phyloP scores from a whole-genome alignment of 53 echinoderm and acorn worm species.

The Luidia sarsii region DNA sequence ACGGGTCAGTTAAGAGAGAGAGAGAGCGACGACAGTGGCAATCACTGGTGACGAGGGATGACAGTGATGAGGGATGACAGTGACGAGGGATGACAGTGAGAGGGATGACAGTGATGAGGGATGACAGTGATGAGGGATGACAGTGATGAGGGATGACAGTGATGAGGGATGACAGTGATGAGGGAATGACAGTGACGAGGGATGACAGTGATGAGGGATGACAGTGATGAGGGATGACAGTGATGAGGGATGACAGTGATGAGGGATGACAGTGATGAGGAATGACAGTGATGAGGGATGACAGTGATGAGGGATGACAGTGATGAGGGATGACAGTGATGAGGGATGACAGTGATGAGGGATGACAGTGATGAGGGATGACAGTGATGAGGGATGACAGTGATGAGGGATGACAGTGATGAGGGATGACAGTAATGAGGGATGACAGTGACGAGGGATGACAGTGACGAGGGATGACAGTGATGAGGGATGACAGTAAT shows the following conservation, averaged over 20 bases:
- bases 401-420: too few relatives aligned
- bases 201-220: not conserved
- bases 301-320: not conserved
- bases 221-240: not conserved
- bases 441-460: not conserved
- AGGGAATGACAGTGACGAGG: not conserved
- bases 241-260: not conserved
- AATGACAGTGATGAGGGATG: too few relatives aligned
- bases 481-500: not conserved
- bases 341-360: too few relatives aligned
- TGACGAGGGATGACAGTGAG: not conserved
- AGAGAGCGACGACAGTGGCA: not conserved
- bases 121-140: not conserved
- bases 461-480: not conserved
- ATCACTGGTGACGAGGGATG: not conserved
- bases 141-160: not conserved
- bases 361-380: not conserved
- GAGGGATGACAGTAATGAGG: not conserved
- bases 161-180: too few relatives aligned
- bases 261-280: not conserved
- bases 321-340: not conserved
- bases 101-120: not conserved
- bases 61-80: too few relatives aligned
- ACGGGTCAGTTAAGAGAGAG: conserved; percentile 57
- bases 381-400: not conserved